Evolutionary conservation across 1,140 invertebrate genomes (phyloP).

Genomic region (Bombus impatiens): DNA sequence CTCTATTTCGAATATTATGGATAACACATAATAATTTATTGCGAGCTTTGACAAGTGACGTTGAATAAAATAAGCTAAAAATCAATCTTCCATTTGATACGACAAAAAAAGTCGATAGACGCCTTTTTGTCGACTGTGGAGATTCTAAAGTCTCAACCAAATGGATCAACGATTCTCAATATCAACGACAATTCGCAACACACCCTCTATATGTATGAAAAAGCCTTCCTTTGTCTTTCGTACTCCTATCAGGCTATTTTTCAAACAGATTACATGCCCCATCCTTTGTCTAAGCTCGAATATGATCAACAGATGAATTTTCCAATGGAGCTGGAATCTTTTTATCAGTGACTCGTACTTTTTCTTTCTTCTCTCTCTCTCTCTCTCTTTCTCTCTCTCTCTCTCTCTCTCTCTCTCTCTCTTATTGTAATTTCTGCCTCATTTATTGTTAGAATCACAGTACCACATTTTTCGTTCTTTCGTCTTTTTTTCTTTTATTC

Average conservation of each 20-base stretch:
- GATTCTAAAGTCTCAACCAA: background rate
- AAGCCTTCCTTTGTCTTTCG: background rate
- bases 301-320: background rate
- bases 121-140: background rate
- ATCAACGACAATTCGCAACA: background rate
- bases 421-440: background rate
- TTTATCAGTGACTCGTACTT: background rate
- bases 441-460: too few species aligned
- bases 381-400: background rate
- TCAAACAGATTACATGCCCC: background rate
- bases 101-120: background rate
- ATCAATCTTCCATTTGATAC: too few species aligned
- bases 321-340: background rate
- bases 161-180: background rate
- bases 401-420: background rate
- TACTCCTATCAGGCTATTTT: background rate
- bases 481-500: background rate
- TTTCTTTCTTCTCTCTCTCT: background rate
- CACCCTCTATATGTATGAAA: background rate
- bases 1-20: too few species aligned
- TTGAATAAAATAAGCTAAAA: too few species aligned
- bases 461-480: background rate
- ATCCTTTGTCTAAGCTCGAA: background rate
- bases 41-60: too few species aligned
- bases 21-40: too few species aligned